phyloP scores from a whole-genome alignment of 2,113 vertebrate species.

The Bungarus multicinctus region DNA sequence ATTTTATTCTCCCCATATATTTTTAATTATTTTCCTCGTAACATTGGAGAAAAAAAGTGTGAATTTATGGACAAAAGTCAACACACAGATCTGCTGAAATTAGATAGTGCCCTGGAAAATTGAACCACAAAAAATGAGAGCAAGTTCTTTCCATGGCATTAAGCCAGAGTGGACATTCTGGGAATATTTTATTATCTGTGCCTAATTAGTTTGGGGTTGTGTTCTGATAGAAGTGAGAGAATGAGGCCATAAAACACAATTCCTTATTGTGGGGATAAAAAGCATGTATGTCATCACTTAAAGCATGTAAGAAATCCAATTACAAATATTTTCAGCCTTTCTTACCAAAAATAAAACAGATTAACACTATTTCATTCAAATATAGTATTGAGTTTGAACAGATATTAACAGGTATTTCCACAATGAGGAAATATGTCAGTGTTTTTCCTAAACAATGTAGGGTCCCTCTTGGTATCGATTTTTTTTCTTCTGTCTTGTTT shows the following conservation, averaged over 20 bases:
- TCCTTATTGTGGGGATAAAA: not conserved
- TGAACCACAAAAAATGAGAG: not conserved
- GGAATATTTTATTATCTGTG: not conserved
- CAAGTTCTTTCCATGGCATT: accelerated
- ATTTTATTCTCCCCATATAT: not conserved
- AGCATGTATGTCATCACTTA: not conserved
- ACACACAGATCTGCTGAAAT: not conserved
- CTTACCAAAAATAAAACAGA: not conserved
- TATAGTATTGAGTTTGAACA: not conserved
- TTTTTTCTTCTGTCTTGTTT: not conserved
- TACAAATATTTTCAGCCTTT: not conserved
- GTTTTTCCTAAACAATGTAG: not conserved
- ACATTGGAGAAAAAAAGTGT: not conserved
- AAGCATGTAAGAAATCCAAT: not conserved
- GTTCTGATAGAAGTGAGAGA: not conserved
- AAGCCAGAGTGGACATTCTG: accelerated
- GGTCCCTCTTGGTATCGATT: not conserved
- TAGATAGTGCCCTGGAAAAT: not conserved
- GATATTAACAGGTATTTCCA: not conserved
- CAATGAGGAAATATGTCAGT: not conserved
- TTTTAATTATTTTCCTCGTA: not conserved
- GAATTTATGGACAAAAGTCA: not conserved
- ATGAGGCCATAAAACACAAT: not conserved
- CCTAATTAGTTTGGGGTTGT: not conserved
- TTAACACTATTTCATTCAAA: not conserved